Percentiles rank a stretch among this genome's conserved stretches.
These are phyloP conservation scores for Sebastes fasciatus DNA, from an alignment of 2,113 vertebrate species.

Conservation along the genomic window DNA sequence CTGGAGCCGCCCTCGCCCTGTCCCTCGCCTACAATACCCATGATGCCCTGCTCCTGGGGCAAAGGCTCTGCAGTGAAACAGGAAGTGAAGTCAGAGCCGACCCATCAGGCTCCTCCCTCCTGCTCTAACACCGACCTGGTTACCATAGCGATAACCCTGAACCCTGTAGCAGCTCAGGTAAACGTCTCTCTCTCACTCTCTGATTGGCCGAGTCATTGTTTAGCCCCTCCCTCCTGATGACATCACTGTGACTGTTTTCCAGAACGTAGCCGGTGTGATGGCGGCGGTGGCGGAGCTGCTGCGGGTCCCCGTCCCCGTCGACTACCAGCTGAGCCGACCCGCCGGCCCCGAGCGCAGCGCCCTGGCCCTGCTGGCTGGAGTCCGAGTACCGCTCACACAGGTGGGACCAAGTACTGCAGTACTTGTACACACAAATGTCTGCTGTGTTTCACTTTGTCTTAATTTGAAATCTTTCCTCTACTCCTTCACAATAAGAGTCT, in stretches of 20 bases:
- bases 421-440: background rate
- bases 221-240: background rate
- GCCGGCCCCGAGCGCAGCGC: constrained; percentile 69
- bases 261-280: constrained; percentile 92
- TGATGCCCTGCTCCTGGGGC: constrained; percentile 89
- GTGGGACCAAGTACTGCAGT: constrained; percentile 26
- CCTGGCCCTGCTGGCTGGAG: constrained; percentile 80
- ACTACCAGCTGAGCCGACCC: constrained; percentile 87
- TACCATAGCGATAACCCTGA: constrained; percentile 95
- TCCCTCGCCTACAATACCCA: constrained; percentile 91
- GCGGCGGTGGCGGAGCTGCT: constrained; percentile 92
- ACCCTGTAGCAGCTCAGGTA: constrained; percentile 93
- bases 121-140: constrained; percentile 92
- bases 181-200: background rate
- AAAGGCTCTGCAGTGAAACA: constrained; percentile 90
- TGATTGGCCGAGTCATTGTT: too few species aligned
- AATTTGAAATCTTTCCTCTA: too few species aligned
- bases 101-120: constrained; percentile 86
- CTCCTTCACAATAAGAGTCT: background rate
- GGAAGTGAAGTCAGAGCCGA: constrained; percentile 91
- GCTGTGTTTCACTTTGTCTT: too few species aligned
- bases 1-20: constrained; percentile 92
- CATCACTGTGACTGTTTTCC: constrained; percentile 18
- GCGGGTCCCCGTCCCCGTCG: constrained; percentile 87
- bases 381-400: constrained; percentile 74